Base-by-base conservation (phyloP, 2,888 invertebrate species). In the Tortricodes alternella region DNA sequence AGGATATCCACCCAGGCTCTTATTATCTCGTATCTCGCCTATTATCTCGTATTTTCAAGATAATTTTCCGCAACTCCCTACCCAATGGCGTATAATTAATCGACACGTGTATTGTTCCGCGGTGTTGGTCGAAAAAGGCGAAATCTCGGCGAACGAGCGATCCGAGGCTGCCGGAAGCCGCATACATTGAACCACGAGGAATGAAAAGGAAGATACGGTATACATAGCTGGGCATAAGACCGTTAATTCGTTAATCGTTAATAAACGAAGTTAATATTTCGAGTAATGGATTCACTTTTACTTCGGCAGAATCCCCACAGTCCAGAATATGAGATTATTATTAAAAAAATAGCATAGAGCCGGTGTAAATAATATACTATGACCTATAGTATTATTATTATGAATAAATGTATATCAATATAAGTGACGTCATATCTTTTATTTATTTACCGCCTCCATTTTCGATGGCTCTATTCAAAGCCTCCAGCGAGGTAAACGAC, bases 401-500 rank as follows among this genome's bases (percentile, higher is more conserved):
- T n/a, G n/a, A n/a, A n/a, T n/a, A n/a, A n/a, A n/a, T n/a, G n/a
- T n/a, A n/a, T n/a, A n/a, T n/a, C n/a, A n/a, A n/a, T n/a, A n/a
- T n/a, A n/a, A n/a, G n/a, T n/a, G n/a, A n/a, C n/a, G n/a, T n/a
- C n/a, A n/a, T n/a, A n/a, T n/a, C n/a, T n/a, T n/a, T n/a, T n/a
- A n/a, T n/a, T n/a, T n/a, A 44, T 16, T 13, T 48, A n/a, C 50
- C 50, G 7, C 23, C 7, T 51, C 50, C 39, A 51, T 5, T 7
- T 0, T 32, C 27, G 32, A 19, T 62, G 52, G 53, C 58, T 61
- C 55, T 37, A 48, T 58, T 59, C n/a, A n/a, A n/a, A n/a, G n/a
- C 27, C 32, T 0, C 8, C 9, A 1, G 8, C 9, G 62, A 62
- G 68, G 70, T 71, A 73, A 76, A 73, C 73, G 71, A 76, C 83